phyloP scores from a whole-genome alignment of 1,140 invertebrate genomes.

The Doryteuthis pealeii region DNA sequence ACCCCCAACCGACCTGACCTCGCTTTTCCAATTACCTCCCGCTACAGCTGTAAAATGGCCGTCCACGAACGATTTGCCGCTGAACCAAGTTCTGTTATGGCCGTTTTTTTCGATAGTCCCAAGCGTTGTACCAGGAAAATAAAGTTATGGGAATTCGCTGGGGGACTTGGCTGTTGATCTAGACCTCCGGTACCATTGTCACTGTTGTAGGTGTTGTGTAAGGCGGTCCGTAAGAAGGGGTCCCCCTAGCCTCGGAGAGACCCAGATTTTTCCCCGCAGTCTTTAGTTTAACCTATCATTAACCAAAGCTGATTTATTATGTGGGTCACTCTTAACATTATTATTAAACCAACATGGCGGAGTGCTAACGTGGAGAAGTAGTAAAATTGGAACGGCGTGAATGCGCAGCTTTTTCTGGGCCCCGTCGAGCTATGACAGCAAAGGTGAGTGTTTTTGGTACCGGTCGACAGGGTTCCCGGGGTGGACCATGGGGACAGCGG shows the following conservation, averaged over 20 bases:
- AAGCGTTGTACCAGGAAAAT: too few relatives aligned
- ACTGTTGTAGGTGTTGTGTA: too few relatives aligned
- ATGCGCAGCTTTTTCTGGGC: neutral
- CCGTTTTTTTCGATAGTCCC: neutral
- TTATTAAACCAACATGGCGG: slow-evolving; percentile 16
- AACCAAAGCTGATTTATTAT: slow-evolving; percentile 14
- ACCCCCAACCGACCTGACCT: neutral
- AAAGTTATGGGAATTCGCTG: too few relatives aligned
- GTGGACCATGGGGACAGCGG: neutral
- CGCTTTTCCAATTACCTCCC: neutral
- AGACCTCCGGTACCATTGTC: too few relatives aligned
- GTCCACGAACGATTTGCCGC: neutral
- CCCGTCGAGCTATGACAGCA: neutral
- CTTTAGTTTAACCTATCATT: slow-evolving; percentile 9
- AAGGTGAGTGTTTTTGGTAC: slow-evolving; percentile 4
- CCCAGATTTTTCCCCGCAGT: neutral
- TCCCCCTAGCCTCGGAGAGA: too few relatives aligned
- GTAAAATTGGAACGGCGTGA: slow-evolving; percentile 8
- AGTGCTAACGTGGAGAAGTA: slow-evolving; percentile 13
- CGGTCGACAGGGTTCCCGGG: neutral
- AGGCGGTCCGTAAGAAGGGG: too few relatives aligned
- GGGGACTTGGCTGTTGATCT: too few relatives aligned
- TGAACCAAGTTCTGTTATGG: neutral
- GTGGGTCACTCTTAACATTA: slow-evolving; percentile 15
- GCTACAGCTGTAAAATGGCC: neutral